Evolutionary conservation across 2,113 vertebrate genomes (phyloP).

Genomic region (Ibidorhyncha struthersii): DNA sequence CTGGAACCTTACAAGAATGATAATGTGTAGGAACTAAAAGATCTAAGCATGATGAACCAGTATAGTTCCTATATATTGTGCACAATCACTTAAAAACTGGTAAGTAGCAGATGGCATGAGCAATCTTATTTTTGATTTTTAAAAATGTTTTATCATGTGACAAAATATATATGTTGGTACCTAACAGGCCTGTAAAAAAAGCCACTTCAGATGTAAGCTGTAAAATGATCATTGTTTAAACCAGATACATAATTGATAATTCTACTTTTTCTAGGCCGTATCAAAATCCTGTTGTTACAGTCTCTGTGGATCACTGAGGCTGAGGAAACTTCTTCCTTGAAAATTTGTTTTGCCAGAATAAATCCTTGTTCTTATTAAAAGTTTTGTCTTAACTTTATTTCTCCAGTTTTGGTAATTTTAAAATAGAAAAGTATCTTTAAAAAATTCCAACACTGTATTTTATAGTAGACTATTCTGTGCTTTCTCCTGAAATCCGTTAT

Average conservation of each 20-base stretch:
- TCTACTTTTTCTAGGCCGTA: background rate
- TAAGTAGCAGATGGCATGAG: background rate
- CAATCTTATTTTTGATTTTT: background rate
- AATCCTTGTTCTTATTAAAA: background rate
- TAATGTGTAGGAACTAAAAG: background rate
- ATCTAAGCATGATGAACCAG: background rate
- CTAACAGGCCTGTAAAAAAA: background rate
- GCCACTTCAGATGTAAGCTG: accelerated
- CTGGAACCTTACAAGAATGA: background rate
- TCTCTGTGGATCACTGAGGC: background rate
- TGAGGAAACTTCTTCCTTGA: background rate
- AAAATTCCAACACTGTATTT: background rate
- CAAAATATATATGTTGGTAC: background rate
- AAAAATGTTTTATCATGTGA: background rate
- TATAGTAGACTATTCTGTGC: background rate
- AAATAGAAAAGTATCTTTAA: background rate
- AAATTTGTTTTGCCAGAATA: background rate
- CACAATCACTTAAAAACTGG: background rate
- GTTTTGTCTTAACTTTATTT: background rate
- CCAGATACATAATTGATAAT: background rate
- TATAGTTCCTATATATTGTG: background rate
- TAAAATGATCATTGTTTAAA: background rate
- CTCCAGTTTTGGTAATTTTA: background rate
- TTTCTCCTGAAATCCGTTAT: background rate
- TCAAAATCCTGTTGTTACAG: background rate